Evolutionary conservation across 2,797 vertebrate genomes (phyloP), one percentile per base, ranked within the genome.

Genomic region (Lepidocolaptes lacrymiger): DNA sequence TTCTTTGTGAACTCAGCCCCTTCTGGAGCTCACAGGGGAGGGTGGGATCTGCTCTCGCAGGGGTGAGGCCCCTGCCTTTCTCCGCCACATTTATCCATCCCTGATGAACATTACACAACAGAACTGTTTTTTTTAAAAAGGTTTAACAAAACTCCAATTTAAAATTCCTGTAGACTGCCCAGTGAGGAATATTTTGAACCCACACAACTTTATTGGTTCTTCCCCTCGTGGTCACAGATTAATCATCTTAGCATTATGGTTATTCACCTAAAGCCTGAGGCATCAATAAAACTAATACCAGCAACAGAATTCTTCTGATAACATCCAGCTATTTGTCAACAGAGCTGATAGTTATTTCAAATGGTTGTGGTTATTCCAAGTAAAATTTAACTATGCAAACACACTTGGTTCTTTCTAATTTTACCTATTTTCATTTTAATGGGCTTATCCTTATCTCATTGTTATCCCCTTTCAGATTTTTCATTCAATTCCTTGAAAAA

Each of bases 31-130:
- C 54, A 44, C 1, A 0, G 15, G 34, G 52, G 8, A 7, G 12
- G 5, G 0, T 0, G 3, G 20, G 55, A 36, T 54, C n/a, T 26
- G 61, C 24, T 63, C 37, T 20, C 3, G 0, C 2, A 27, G 27
- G 16, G 19, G 4, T 43, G 23, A 80, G 10, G 8, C 5, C 14
- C 32, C 15, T 58, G 51, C 11, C 9, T 55, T 89, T 59, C 64
- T 58, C 44, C n/a, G 21, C 30, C 2, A 0, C 0, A 0, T 59
- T 62, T 88, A 80, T 26, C 52, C 67, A 44, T 12, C 18, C 24
- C 36, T 44, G 17, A 48, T 7, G 52, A 90, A 41, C 11, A 26
- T 5, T 2, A 37, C 19, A 21, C 0, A 0, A 77, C 1, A 63
- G 17, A 63, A 24, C 13, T 67, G 15, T 24, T 44, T 77, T 77